Conservation (phyloP, 2,888 invertebrate genomes). For the Aleiodes testaceus region DNA sequence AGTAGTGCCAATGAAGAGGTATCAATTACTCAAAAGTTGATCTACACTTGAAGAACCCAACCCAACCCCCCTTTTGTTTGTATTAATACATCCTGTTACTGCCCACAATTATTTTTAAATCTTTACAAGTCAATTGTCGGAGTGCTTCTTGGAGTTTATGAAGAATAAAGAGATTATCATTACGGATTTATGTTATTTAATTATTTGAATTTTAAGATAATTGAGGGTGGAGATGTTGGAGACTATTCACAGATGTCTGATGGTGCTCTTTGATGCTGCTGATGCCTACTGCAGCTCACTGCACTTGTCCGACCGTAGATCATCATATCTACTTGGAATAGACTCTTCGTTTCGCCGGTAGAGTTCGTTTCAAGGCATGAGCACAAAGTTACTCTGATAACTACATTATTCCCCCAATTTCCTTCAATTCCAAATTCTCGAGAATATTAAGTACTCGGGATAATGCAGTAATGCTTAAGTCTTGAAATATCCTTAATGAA, state of each 20-base stretch:
- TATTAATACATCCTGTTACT: constrained; percentile 15
- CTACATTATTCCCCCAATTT: too few relatives aligned
- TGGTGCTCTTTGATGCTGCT: neutral
- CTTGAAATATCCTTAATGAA: too few relatives aligned
- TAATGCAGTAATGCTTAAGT: too few relatives aligned
- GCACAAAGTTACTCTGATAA: neutral
- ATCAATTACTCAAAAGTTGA: neutral
- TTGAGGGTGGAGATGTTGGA: too few relatives aligned
- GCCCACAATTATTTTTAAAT: constrained; percentile 24
- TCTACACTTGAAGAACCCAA: neutral
- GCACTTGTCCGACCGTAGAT: constrained; percentile 3
- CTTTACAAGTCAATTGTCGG: neutral
- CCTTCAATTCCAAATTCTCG: too few relatives aligned
- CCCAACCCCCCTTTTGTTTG: neutral
- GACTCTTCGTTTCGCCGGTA: neutral
- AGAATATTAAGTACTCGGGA: too few relatives aligned
- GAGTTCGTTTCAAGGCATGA: neutral
- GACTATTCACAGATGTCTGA: constrained; percentile 4
- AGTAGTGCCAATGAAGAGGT: neutral
- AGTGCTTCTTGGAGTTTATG: neutral
- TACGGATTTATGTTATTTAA: neutral
- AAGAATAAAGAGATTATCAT: neutral
- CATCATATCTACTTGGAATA: constrained; percentile 21
- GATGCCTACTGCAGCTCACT: too few relatives aligned
- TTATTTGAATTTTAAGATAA: constrained; percentile 8